Conservation (phyloP, 2,113 vertebrate species). For the Myrmophylax atrothorax region DNA sequence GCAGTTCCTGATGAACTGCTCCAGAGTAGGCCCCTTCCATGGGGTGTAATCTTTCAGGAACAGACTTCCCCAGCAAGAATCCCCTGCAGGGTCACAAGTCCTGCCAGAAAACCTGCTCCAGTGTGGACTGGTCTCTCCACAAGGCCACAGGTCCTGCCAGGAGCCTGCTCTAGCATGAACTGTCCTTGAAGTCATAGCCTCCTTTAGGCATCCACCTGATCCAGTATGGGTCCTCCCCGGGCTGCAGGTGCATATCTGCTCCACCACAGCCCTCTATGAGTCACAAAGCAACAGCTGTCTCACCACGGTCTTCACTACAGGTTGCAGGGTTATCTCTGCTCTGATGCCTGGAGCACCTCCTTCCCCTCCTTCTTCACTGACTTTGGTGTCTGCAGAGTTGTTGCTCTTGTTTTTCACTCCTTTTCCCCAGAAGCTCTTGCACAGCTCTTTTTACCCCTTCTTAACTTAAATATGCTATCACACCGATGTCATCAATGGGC, state of each 20-base stretch:
- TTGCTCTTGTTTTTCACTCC: background rate
- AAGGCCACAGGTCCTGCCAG: background rate
- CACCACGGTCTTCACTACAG: rapidly evolving
- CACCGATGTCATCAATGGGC: background rate
- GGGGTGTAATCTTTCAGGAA: background rate
- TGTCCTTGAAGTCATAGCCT: background rate
- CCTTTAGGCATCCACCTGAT: background rate
- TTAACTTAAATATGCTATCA: background rate
- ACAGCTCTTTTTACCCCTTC: background rate
- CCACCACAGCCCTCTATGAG: background rate
- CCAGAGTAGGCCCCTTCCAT: background rate
- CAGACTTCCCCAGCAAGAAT: background rate
- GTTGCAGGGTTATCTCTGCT: background rate
- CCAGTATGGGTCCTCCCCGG: background rate
- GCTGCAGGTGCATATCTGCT: background rate
- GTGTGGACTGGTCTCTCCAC: background rate
- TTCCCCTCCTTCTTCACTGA: background rate
- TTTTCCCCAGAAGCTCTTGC: background rate
- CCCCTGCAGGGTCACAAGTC: background rate
- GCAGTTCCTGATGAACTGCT: background rate
- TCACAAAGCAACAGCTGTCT: background rate
- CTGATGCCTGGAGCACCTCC: background rate
- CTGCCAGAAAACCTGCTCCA: background rate
- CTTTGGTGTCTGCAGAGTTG: background rate
- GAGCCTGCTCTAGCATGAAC: background rate